Conservation (phyloP, 1,140 invertebrate species). For the Pygmarrhopalites habei region DNA sequence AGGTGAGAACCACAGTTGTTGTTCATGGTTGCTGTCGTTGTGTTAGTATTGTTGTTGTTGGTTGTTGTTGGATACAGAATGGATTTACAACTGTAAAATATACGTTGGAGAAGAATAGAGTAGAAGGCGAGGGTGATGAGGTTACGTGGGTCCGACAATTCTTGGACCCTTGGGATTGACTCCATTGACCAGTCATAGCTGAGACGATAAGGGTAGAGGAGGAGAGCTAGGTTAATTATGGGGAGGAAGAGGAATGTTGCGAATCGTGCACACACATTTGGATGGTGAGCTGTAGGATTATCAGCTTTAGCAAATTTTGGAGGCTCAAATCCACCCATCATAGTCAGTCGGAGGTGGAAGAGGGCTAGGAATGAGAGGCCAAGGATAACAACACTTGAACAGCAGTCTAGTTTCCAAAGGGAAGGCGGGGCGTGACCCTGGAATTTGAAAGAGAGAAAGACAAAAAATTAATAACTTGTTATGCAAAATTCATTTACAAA, state of each 20-base stretch:
- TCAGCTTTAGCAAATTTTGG: slow-evolving; percentile 80
- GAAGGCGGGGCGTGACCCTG: slow-evolving; percentile 49
- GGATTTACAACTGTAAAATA: slow-evolving; percentile 21
- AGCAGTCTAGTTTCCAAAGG: slow-evolving; percentile 31
- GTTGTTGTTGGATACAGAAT: no score
- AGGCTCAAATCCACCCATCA: slow-evolving; percentile 53
- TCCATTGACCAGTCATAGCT: slow-evolving; percentile 97
- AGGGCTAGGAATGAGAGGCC: slow-evolving; percentile 51
- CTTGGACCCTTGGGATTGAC: slow-evolving; percentile 69
- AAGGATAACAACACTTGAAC: slow-evolving; percentile 55
- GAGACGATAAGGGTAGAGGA: slow-evolving; percentile 70
- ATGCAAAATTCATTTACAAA: no score
- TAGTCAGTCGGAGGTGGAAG: slow-evolving; percentile 55
- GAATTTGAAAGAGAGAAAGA: slow-evolving; percentile 21
- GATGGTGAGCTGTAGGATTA: slow-evolving; percentile 76
- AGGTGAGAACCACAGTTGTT: no score
- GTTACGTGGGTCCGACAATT: slow-evolving; percentile 66
- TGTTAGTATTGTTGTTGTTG: no score
- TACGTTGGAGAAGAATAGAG: slow-evolving; percentile 19
- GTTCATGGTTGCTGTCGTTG: no score
- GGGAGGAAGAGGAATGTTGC: slow-evolving; percentile 84
- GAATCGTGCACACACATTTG: slow-evolving; percentile 56
- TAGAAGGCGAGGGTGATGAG: slow-evolving; percentile 65
- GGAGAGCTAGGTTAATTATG: slow-evolving; percentile 71
- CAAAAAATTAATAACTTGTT: neutral